phyloP scores from a whole-genome alignment of 2,888 invertebrate species.

The Malacosoma neustria region DNA sequence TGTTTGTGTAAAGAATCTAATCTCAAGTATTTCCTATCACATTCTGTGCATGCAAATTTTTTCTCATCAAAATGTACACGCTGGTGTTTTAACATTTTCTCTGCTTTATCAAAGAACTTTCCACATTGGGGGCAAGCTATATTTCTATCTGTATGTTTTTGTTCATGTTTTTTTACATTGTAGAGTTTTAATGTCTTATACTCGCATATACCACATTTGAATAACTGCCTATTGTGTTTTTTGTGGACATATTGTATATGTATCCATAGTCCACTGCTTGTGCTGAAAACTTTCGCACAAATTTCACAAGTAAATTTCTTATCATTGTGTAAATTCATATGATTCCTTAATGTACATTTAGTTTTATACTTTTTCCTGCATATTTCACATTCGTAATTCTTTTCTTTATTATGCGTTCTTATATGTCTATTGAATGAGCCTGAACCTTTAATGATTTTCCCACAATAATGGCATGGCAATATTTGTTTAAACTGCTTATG shows the following conservation, averaged over 20 bases:
- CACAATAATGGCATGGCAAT: neutral
- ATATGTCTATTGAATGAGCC: neutral
- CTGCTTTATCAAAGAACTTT: neutral
- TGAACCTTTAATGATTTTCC: neutral
- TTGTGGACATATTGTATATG: neutral
- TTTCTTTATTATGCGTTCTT: neutral
- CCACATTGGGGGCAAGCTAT: neutral
- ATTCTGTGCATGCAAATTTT: slow-evolving; percentile 1
- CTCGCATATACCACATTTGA: neutral
- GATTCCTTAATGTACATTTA: neutral
- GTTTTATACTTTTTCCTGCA: neutral
- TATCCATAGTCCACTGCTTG: neutral
- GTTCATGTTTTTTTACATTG: neutral
- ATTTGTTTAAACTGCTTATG: neutral
- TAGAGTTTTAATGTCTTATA: neutral
- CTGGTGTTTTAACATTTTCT: neutral
- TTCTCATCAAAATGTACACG: neutral
- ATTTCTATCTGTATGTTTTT: neutral
- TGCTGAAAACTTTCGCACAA: neutral
- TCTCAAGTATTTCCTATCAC: slow-evolving; percentile 1
- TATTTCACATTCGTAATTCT: neutral
- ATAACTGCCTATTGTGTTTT: neutral
- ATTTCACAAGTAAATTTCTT: neutral
- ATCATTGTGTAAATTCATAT: neutral
- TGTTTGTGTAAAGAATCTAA: neutral